Conservation (phyloP, 2,888 invertebrate genomes). For the Apodemia mormo region DNA sequence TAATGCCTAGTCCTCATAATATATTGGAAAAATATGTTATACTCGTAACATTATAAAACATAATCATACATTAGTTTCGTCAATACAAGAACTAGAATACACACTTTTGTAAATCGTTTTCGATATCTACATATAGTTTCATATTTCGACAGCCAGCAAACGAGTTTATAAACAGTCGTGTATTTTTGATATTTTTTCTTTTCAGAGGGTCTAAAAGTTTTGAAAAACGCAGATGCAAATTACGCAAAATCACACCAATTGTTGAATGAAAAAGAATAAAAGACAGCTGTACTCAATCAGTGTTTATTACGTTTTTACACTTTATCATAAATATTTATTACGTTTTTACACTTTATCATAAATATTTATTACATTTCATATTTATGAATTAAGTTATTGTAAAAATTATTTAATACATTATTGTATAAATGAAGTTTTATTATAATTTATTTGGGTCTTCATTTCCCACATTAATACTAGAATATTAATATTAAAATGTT, state of each 20-base stretch:
- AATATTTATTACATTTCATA: slow-evolving; percentile 60
- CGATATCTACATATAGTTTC: no score
- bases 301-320: slow-evolving; percentile 57
- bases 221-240: slow-evolving; percentile 55
- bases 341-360: slow-evolving; percentile 8
- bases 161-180: not conserved
- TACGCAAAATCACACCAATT: slow-evolving; percentile 60
- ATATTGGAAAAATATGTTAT: no score
- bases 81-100: no score
- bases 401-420: slow-evolving; percentile 70
- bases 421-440: slow-evolving; percentile 64
- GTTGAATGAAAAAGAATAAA: slow-evolving; percentile 54
- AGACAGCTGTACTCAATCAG: slow-evolving; percentile 57
- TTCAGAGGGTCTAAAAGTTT: slow-evolving; percentile 71
- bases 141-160: no score
- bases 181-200: slow-evolving; percentile 31
- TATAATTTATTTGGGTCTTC: slow-evolving; percentile 44
- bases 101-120: no score
- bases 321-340: slow-evolving; percentile 46
- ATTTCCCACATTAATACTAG: slow-evolving; percentile 44
- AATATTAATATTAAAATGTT: slow-evolving; percentile 52
- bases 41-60: no score
- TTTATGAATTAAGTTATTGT: slow-evolving; percentile 70
- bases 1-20: no score
- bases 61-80: no score